Percentiles rank a stretch among this genome's conserved stretches.
Evolutionary conservation across 53 echinoderm and acorn worm species (phyloP).

Genomic region (Hippasteria phrygiana): DNA sequence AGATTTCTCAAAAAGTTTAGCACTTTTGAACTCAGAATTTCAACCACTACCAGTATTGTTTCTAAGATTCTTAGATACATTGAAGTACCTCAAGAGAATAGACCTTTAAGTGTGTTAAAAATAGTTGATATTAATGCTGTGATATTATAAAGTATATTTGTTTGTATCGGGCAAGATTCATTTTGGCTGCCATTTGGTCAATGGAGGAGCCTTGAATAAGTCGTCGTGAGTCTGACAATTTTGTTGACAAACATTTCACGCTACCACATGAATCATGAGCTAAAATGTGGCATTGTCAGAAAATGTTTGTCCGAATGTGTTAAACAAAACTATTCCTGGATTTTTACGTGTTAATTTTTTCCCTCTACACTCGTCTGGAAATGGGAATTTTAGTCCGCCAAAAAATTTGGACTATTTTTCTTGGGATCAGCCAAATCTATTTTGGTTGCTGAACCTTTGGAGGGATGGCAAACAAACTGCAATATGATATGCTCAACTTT

Average conservation of each 20-base stretch:
- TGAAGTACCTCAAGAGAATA: too few species aligned
- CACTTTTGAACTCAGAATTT: too few species aligned
- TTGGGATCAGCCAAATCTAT: not conserved
- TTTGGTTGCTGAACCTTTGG: constrained; percentile 6
- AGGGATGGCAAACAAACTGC: not conserved
- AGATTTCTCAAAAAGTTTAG: too few species aligned
- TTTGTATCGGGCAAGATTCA: too few species aligned
- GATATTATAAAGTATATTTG: too few species aligned
- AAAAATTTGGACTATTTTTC: constrained; percentile 8
- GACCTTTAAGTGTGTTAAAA: too few species aligned
- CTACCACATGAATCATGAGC: not conserved
- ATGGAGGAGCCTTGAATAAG: too few species aligned
- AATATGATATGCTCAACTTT: constrained; percentile 31
- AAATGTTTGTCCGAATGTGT: not conserved
- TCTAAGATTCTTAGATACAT: too few species aligned
- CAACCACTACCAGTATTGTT: too few species aligned
- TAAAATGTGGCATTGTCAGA: not conserved
- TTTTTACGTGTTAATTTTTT: not conserved
- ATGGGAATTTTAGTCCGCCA: not conserved
- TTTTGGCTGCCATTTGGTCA: too few species aligned
- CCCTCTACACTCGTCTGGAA: not conserved
- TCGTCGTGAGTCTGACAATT: not conserved
- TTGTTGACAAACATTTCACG: not conserved
- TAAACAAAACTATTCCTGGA: not conserved
- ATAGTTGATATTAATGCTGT: too few species aligned